Evolutionary conservation across 2,797 vertebrate genomes (phyloP).

Genomic region (Phyllotis vaccarum): DNA sequence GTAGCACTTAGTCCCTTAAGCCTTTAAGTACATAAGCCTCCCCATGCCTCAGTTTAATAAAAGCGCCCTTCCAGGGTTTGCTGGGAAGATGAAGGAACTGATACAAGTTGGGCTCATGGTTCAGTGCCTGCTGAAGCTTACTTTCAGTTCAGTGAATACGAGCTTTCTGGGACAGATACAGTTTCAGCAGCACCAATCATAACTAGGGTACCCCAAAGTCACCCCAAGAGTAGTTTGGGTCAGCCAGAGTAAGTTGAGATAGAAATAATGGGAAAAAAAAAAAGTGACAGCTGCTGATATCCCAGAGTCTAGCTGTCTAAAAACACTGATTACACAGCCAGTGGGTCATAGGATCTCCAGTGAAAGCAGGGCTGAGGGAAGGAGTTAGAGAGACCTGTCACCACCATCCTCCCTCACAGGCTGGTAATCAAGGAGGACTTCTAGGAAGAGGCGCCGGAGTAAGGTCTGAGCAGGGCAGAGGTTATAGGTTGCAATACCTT

Average conservation of each 20-base stretch:
- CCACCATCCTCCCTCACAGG: not conserved
- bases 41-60: not conserved
- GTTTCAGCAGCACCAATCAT: not conserved
- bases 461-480: not conserved
- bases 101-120: rapidly evolving
- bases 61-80: not conserved
- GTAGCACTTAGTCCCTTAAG: not conserved
- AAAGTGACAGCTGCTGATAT: not conserved
- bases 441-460: not conserved
- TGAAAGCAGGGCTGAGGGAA: not conserved
- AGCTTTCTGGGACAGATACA: too few relatives aligned
- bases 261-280: not conserved
- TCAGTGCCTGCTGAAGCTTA: rapidly evolving
- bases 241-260: not conserved
- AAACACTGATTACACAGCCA: not conserved
- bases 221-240: not conserved
- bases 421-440: not conserved
- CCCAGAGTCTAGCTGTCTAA: not conserved
- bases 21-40: not conserved
- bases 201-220: not conserved
- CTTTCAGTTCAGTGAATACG: not conserved
- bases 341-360: not conserved
- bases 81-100: not conserved
- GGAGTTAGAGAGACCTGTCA: not conserved
- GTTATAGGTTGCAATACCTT: rapidly evolving